These are phyloP conservation scores for Eolophus roseicapilla DNA, from an alignment of 2,113 vertebrate genomes.

Conservation along the genomic window DNA sequence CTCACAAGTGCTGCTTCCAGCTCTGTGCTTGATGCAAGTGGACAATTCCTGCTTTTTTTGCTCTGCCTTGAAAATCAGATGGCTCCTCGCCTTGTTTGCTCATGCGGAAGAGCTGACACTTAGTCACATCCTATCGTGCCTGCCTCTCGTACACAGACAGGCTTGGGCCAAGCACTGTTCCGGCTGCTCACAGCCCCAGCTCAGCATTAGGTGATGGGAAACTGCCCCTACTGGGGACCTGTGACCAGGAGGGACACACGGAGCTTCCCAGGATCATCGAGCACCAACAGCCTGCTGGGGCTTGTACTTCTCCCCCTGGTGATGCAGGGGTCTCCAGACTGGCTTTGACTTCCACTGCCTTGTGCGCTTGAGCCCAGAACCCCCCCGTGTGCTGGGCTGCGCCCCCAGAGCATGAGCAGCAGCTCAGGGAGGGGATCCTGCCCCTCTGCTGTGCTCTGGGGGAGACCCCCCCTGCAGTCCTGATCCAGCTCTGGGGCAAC, in stretches of 20 bases:
- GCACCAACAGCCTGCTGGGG: not conserved
- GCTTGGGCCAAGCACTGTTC: not conserved
- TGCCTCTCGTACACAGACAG: not conserved
- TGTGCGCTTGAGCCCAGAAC: not conserved
- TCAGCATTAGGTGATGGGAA: not conserved
- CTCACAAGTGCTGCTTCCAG: not conserved
- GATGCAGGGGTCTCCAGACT: not conserved
- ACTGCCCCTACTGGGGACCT: not conserved
- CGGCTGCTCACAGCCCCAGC: not conserved
- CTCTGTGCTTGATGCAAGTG: not conserved
- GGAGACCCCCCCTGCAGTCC: no score
- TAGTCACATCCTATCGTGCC: not conserved
- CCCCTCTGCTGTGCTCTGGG: not conserved
- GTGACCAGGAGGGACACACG: not conserved
- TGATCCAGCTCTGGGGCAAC: no score
- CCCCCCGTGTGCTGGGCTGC: not conserved
- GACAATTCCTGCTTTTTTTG: conserved; percentile 30
- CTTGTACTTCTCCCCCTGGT: not conserved
- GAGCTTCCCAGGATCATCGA: not conserved
- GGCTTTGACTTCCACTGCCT: not conserved
- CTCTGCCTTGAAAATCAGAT: conserved; percentile 43
- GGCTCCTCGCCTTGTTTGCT: not conserved
- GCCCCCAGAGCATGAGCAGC: not conserved
- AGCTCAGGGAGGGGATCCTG: not conserved
- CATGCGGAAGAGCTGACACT: conserved; percentile 17